Conservation (phyloP, 2,797 vertebrate species). For the Diplodus puntazzo region DNA sequence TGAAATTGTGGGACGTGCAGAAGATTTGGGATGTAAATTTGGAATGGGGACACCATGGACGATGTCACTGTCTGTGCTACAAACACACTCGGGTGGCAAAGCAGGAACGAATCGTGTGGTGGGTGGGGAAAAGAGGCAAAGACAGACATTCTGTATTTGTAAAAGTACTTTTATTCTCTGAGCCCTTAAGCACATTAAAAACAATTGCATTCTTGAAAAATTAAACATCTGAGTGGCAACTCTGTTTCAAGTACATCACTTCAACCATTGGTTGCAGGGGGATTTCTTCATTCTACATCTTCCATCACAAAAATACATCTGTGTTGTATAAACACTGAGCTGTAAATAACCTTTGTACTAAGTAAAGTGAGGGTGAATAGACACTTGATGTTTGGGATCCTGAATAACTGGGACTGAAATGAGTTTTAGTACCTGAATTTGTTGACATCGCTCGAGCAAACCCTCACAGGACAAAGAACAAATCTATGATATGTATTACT, state of each 20-base stretch:
- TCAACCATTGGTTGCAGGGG: constrained; percentile 41
- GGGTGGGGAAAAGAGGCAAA: neutral
- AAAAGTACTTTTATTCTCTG: constrained; percentile 69
- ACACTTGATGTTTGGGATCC: neutral
- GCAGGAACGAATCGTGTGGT: too few relatives aligned
- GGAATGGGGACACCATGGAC: neutral
- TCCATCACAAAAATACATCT: constrained; percentile 16
- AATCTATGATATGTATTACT: constrained; percentile 23
- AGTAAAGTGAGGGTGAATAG: neutral
- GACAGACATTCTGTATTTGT: constrained; percentile 7
- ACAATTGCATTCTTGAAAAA: constrained; percentile 49
- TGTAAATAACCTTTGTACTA: neutral
- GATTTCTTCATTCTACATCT: constrained; percentile 58
- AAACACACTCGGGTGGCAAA: neutral
- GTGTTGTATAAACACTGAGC: constrained; percentile 1
- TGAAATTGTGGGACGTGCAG: neutral
- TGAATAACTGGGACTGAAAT: constrained; percentile 4
- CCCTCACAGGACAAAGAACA: constrained; percentile 33
- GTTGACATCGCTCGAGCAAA: constrained; percentile 43
- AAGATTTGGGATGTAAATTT: neutral
- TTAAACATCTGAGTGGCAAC: constrained; percentile 25
- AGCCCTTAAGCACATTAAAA: constrained; percentile 68
- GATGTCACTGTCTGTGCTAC: neutral
- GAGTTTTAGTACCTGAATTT: constrained; percentile 72
- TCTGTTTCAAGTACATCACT: constrained; percentile 69